Conservation (phyloP, 2,888 invertebrate species). For the Exephanes ischioxanthus region DNA sequence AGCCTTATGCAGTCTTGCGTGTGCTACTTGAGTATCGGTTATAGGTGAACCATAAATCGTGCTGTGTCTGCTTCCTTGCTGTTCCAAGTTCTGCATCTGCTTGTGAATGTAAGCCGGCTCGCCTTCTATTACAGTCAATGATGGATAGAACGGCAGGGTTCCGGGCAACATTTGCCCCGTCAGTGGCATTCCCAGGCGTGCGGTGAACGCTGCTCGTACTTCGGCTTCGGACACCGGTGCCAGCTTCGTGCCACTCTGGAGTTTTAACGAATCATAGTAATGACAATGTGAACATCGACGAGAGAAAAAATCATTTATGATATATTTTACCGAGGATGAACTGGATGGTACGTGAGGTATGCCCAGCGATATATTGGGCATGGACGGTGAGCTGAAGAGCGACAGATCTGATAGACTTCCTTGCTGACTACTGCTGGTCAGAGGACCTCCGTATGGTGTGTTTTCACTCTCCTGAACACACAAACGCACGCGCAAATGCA, state of each 20-base stretch:
- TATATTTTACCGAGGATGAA: constrained; percentile 81
- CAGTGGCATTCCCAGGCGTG: constrained; percentile 88
- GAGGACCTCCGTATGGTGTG: constrained; percentile 86
- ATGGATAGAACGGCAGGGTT: constrained; percentile 90
- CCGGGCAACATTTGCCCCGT: constrained; percentile 90
- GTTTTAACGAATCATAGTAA: background rate
- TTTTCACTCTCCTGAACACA: constrained; percentile 90
- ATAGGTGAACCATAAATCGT: constrained; percentile 85
- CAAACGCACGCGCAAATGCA: constrained; percentile 40
- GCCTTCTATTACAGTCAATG: constrained; percentile 87
- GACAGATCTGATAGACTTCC: constrained; percentile 91
- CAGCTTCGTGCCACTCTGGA: constrained; percentile 85
- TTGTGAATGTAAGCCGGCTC: constrained; percentile 85
- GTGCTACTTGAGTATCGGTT: constrained; percentile 89
- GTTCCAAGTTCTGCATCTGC: constrained; percentile 87
- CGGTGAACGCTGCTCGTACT: constrained; percentile 90
- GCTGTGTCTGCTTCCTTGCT: constrained; percentile 79
- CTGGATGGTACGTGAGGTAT: constrained; percentile 89
- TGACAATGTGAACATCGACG: background rate
- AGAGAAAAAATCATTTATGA: background rate
- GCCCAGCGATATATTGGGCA: constrained; percentile 98
- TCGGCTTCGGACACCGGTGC: constrained; percentile 92
- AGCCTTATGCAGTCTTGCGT: constrained; percentile 90
- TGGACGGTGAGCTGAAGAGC: constrained; percentile 97
- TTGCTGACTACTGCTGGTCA: constrained; percentile 87